Conservation (phyloP, 2,888 invertebrate species). For the Megastigmus dorsalis region DNA sequence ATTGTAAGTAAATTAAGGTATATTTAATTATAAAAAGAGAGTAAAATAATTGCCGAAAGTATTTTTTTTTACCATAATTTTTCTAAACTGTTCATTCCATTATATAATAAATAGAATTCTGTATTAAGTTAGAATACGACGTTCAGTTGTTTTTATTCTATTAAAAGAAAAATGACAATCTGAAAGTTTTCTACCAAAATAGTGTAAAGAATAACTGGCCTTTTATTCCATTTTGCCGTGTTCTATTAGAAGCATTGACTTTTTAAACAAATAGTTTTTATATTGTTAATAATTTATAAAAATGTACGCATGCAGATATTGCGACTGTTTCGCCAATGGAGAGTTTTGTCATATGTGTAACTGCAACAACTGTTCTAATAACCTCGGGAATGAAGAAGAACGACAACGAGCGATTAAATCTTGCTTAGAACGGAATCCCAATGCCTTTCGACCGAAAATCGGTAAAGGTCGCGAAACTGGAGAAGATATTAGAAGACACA, state of each 20-base stretch:
- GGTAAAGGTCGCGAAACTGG: conserved; percentile 86
- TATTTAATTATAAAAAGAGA: too few species aligned
- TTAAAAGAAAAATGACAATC: conserved; percentile 53
- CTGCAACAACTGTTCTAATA: conserved; percentile 97
- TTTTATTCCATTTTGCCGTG: conserved; percentile 26
- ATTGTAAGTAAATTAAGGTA: conserved; percentile 79
- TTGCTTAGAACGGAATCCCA: conserved; percentile 96
- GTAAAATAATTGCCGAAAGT: too few species aligned
- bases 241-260: conserved; percentile 24
- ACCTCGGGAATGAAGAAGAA: conserved; percentile 95
- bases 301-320: conserved; percentile 79
- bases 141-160: conserved; percentile 46
- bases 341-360: conserved; percentile 99
- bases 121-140: conserved; percentile 1
- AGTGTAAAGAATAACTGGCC: conserved; percentile 37
- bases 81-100: too few species aligned
- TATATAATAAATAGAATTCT: too few species aligned
- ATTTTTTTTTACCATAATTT: too few species aligned
- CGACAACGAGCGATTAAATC: conserved; percentile 94
- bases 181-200: conserved; percentile 41
- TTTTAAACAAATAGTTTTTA: conserved; percentile 8
- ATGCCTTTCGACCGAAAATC: conserved; percentile 98
- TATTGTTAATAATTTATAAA: conserved; percentile 35
- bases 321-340: conserved; percentile 99
- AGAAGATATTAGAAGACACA: conserved; percentile 88